phyloP scores from a whole-genome alignment of 2,113 vertebrate species.

The Gallinago paraguaiae region DNA sequence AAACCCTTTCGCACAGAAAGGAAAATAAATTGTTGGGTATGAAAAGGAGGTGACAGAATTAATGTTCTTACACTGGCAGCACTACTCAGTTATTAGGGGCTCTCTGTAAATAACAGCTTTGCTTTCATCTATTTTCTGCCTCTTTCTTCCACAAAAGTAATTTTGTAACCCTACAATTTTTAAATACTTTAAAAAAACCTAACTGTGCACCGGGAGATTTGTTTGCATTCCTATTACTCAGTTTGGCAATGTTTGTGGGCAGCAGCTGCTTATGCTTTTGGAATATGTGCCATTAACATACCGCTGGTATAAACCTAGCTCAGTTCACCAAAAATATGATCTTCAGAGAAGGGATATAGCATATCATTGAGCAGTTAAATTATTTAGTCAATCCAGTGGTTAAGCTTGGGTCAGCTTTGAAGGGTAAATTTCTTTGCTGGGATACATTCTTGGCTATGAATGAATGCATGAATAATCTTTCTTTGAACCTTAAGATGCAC shows the following conservation, averaged over 20 bases:
- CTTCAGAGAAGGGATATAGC: conserved; percentile 24
- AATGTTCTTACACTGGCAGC: conserved; percentile 5
- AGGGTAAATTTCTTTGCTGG: conserved; percentile 62
- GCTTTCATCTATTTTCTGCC: conserved; percentile 41
- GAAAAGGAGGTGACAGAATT: conserved; percentile 44
- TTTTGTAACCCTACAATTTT: conserved; percentile 34
- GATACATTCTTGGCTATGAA: conserved; percentile 65
- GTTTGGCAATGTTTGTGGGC: conserved; percentile 9
- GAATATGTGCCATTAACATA: conserved; percentile 22
- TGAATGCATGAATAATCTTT: conserved; percentile 71
- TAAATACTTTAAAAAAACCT: conserved; percentile 4
- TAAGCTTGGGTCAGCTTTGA: conserved; percentile 58
- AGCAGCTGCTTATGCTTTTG: conserved; percentile 35
- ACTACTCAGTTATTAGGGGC: background rate
- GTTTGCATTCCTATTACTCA: conserved; percentile 12
- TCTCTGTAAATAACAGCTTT: conserved; percentile 47
- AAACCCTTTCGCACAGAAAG: background rate
- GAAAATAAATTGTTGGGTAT: conserved; percentile 10
- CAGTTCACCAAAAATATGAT: background rate
- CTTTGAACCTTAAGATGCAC: conserved; percentile 71
- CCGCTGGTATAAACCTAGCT: background rate
- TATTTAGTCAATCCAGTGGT: conserved; percentile 45
- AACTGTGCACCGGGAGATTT: background rate
- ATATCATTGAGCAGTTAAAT: conserved; percentile 46
- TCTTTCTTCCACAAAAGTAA: conserved; percentile 33